Base-by-base conservation (phyloP, 2,888 invertebrate genomes). In the Theretra japonica region DNA sequence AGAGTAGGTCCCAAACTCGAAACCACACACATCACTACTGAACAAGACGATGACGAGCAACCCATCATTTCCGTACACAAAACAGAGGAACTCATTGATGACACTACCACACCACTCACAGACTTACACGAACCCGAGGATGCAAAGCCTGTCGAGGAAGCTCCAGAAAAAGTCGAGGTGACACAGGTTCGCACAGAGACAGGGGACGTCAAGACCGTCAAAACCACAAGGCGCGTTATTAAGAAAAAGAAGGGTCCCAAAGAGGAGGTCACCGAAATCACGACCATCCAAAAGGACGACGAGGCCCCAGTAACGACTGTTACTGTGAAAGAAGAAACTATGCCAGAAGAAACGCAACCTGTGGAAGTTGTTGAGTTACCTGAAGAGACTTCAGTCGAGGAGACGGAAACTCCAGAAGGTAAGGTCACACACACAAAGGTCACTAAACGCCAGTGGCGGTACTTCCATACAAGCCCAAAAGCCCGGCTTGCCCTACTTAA, bases 1-100 rank as follows among this genome's bases (percentile, higher is more conserved):
- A 81, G 79, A n/a, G 76, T 80, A 53, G 83, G 83, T 75, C 72
- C 83, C 17, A 75, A 80, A 76, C 73, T 86, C 72, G 75, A 82
- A 83, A 82, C 80, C 4, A 86, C 94, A 2, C 71, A 89, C 73
- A 79, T 89, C 80, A 81, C 77, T 5, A 86, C 93, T 1, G 76
- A 89, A 75, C 90, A 94, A 79, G 92, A 93, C 80, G 90, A 91
- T 72, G 90, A 92, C 58, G 90, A 88, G 77, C 78, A 89, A 85
- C 85, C 94, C 77, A 79, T 92, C 80, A 83, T 89, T 72, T 78
- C 90, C 4, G 87, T 93, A 76, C 82, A 89, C 70, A 86, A 86
- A 56, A 80, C 89, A 75, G 88, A 89, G 69, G 79, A 89, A 76
- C 76, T 88, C 72, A 76, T 79, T 78, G 80, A 84, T 21, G 83